Evolutionary conservation across 2,113 vertebrate genomes (phyloP).

Genomic region (Elephantulus edwardii): DNA sequence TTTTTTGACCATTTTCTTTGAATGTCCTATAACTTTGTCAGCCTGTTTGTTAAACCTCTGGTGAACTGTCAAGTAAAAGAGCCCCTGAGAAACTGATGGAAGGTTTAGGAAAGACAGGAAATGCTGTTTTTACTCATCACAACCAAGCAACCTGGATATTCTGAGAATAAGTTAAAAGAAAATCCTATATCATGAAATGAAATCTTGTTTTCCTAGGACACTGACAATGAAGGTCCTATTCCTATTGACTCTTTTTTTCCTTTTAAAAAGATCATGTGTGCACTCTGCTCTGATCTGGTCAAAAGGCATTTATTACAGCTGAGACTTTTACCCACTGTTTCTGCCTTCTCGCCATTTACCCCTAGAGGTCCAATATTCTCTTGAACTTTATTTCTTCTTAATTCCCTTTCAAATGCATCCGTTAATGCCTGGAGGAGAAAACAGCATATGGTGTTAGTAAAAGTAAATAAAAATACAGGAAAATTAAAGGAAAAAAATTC

Average conservation of each 20-base stretch:
- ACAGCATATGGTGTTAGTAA: conserved; percentile 1
- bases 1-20: not conserved
- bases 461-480: not conserved
- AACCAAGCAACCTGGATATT: not conserved
- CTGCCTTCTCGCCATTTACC: conserved; percentile 82
- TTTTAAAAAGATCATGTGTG: not conserved
- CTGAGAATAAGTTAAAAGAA: not conserved
- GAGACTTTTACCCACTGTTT: conserved; percentile 78
- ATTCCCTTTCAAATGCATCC: conserved; percentile 87
- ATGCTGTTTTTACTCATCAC: not conserved
- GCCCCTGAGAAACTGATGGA: not conserved
- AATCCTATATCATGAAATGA: not conserved
- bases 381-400: conserved; percentile 86
- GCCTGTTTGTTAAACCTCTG: not conserved
- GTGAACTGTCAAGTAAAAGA: not conserved
- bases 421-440: conserved; percentile 82
- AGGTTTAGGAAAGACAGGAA: not conserved
- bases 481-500: conserved; percentile 3
- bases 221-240: not conserved
- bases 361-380: conserved; percentile 82
- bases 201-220: conserved; percentile 16
- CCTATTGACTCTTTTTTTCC: not conserved
- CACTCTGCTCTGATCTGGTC: not conserved
- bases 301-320: conserved; percentile 29
- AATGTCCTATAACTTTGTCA: not conserved